phyloP scores from a whole-genome alignment of 1,140 invertebrate species.

The Drosophila azteca region DNA sequence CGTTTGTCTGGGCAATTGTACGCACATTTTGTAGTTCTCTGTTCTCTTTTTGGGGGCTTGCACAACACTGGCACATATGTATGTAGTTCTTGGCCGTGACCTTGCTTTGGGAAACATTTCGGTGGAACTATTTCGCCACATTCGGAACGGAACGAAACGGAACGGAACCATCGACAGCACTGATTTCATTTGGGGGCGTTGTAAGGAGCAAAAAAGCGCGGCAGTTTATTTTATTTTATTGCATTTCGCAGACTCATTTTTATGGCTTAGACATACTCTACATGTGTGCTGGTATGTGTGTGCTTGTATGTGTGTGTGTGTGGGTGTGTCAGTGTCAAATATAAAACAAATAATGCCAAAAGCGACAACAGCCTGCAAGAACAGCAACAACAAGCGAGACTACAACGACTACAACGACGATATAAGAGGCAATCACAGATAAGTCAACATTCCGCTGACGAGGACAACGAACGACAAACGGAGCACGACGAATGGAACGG shows the following conservation, averaged over 20 bases:
- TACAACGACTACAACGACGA: conserved; percentile 40
- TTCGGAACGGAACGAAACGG: neutral
- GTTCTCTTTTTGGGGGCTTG: too few species aligned
- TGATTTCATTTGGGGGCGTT: conserved; percentile 7
- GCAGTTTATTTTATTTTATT: conserved; percentile 80
- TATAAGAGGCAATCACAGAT: conserved; percentile 65
- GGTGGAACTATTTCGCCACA: conserved; percentile 14
- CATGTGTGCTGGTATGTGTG: conserved; percentile 14
- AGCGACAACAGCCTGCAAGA: conserved; percentile 27
- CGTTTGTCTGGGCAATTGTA: too few species aligned
- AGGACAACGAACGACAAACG: conserved; percentile 29
- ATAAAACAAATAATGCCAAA: conserved; percentile 76
- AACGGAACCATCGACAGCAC: conserved; percentile 5
- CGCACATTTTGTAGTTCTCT: too few species aligned
- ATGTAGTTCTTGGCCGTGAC: too few species aligned
- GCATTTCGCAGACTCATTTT: conserved; percentile 68
- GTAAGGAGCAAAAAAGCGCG: conserved; percentile 32
- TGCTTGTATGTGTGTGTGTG: conserved; percentile 11
- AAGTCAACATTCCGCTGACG: conserved; percentile 74
- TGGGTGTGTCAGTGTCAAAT: conserved; percentile 66
- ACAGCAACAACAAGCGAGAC: too few species aligned
- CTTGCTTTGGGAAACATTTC: too few species aligned
- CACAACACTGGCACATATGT: too few species aligned
- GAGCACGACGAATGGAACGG: neutral
- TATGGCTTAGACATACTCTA: conserved; percentile 44